These are phyloP conservation scores for Drymonia ruficornis DNA, from an alignment of 2,888 invertebrate genomes.

Conservation along the genomic window DNA sequence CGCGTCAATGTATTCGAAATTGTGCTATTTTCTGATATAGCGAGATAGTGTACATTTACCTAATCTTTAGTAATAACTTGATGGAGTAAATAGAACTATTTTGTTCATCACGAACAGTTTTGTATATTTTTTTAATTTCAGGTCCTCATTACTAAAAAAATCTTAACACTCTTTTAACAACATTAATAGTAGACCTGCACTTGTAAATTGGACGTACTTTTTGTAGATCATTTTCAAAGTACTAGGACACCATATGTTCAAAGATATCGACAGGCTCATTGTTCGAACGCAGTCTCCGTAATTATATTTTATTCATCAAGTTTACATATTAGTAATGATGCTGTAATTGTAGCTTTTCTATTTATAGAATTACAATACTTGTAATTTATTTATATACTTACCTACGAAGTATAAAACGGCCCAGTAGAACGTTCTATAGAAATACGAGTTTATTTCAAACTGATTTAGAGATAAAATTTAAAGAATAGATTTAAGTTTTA, in stretches of 20 bases:
- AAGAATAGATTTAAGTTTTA: neutral
- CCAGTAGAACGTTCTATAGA: slow-evolving; percentile 33
- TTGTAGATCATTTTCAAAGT: no score
- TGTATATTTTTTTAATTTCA: no score
- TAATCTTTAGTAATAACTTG: slow-evolving; percentile 8
- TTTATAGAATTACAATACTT: slow-evolving; percentile 19
- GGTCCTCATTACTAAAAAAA: no score
- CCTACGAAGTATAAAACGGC: slow-evolving; percentile 27
- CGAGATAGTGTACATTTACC: no score
- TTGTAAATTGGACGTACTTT: no score
- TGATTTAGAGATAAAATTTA: slow-evolving; percentile 12
- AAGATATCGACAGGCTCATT: neutral
- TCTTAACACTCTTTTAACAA: no score
- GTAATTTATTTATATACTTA: slow-evolving; percentile 23
- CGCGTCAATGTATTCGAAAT: neutral
- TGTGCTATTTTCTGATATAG: neutral
- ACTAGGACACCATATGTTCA: neutral
- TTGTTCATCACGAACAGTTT: neutral
- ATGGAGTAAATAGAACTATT: slow-evolving; percentile 6
- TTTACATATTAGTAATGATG: slow-evolving; percentile 3
- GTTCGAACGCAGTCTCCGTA: no score
- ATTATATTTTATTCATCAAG: slow-evolving; percentile 18
- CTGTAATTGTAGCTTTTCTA: slow-evolving; percentile 47
- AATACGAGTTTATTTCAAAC: slow-evolving; percentile 19
- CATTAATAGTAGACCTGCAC: no score